These are phyloP conservation scores for Coreius guichenoti DNA, from an alignment of 2,797 vertebrate genomes.

Conservation along the genomic window DNA sequence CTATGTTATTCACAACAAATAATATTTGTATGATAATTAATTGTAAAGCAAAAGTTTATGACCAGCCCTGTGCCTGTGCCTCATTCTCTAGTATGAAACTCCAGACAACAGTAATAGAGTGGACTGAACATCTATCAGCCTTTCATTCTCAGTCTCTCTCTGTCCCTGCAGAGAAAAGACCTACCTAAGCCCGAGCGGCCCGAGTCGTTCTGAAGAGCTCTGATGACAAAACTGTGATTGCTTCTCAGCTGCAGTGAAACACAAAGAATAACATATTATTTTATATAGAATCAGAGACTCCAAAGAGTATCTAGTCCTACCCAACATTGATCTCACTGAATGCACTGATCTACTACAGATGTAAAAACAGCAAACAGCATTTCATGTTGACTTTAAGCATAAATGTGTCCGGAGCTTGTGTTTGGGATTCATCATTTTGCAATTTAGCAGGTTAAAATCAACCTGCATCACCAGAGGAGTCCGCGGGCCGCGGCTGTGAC, in stretches of 20 bases:
- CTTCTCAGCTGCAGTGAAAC: neutral
- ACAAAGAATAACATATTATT: neutral
- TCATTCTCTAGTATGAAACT: neutral
- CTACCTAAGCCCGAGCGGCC: conserved; percentile 46
- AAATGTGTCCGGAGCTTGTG: neutral
- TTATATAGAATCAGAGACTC: neutral
- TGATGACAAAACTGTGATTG: neutral
- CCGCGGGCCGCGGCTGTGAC: neutral
- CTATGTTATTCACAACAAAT: neutral
- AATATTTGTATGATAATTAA: too few species aligned
- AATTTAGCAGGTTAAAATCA: neutral
- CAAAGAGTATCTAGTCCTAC: neutral
- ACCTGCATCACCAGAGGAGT: neutral
- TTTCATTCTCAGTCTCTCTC: conserved; percentile 25
- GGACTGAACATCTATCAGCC: neutral
- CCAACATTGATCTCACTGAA: neutral
- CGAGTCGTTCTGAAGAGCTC: conserved; percentile 8
- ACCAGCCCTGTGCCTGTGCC: neutral
- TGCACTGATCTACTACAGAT: neutral
- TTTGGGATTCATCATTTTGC: neutral
- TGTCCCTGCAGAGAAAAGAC: conserved; percentile 48
- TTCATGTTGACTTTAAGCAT: neutral
- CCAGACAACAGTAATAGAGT: neutral
- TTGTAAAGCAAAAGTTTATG: neutral
- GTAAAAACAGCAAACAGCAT: neutral